Evolutionary conservation across 2,113 vertebrate species (phyloP).

Genomic region (Caranx melampygus): DNA sequence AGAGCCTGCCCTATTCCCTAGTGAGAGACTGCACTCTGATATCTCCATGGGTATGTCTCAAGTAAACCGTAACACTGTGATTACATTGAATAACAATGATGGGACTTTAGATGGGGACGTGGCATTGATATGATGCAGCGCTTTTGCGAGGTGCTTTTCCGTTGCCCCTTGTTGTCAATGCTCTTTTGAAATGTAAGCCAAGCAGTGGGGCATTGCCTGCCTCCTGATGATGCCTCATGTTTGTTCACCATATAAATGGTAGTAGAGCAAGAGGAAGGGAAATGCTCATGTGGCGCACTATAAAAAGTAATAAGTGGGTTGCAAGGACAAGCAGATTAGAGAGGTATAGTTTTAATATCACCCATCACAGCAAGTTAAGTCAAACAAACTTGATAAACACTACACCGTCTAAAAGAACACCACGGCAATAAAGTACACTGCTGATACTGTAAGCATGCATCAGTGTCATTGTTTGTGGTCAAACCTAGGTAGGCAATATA

Average conservation of each 20-base stretch:
- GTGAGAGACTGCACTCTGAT: conserved; percentile 43
- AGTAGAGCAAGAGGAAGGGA: neutral
- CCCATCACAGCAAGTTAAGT: neutral
- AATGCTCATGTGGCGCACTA: neutral
- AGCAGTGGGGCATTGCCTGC: neutral
- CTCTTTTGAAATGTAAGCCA: neutral
- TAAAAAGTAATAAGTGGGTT: neutral
- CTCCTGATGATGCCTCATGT: neutral
- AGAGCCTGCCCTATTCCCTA: conserved; percentile 30
- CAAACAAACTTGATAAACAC: neutral
- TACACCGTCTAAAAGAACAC: neutral
- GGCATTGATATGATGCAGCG: too few species aligned
- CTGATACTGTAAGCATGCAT: neutral
- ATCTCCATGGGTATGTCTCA: conserved; percentile 26
- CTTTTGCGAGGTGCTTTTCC: neutral
- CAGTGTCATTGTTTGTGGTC: neutral
- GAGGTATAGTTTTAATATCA: neutral
- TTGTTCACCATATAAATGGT: neutral
- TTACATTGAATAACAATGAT: neutral
- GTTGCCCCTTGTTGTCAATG: neutral
- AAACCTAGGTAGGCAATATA: neutral
- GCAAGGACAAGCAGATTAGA: neutral
- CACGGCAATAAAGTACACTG: neutral
- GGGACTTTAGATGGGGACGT: neutral
- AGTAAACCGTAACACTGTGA: neutral